Base-by-base conservation (phyloP, 2,888 invertebrate species). In the Acleris cristana region DNA sequence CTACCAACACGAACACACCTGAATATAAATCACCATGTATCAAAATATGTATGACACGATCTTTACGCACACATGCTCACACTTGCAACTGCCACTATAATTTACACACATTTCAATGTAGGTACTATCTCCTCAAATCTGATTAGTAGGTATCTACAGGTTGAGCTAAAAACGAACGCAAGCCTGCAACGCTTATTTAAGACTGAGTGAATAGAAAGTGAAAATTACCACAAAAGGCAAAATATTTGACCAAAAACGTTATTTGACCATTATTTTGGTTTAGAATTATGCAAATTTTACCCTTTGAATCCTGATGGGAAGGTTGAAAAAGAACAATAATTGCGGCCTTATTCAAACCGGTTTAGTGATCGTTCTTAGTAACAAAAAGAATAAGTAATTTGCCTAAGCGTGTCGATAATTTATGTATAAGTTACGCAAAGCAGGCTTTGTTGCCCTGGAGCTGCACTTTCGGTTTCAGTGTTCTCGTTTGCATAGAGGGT, bases 401-500 rank as follows among this genome's bases (percentile, higher is more conserved):
- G 85, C 80, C 82, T 89, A 90, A 92, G 89, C 88, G 89, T 84
- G 84, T 88, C 86, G 87, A 86, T 85, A 87, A 92, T 92, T 90
- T 91, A 90, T 90, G 89, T 81, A 85, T 80, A 88, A 84, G 84
- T 90, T 90, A 84, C 83, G 85, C 82, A 88, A 89, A 79, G 72
- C 76, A 74, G 72, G 74, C 71, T 79, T 81, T 90, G 88, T 88
- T 74, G 71, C 69, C 56, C 64, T 70, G 74, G 67, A 74, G 76
- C 71, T 79, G 81, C 84, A 89, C 92, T 92, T 88, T 92, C 90
- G 86, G 89, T 92, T 91, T 92, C 91, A 92, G 88, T 74, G 87
- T 87, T 91, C 82, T 86, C 76, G 91, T 92, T 91, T 90, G 88
- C 92, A 92, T 92, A 91, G 84, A 84, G 89, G 89, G 85, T 79